These are phyloP conservation scores for Endomychus coccineus DNA, from an alignment of 2,888 invertebrate genomes.

Conservation along the genomic window DNA sequence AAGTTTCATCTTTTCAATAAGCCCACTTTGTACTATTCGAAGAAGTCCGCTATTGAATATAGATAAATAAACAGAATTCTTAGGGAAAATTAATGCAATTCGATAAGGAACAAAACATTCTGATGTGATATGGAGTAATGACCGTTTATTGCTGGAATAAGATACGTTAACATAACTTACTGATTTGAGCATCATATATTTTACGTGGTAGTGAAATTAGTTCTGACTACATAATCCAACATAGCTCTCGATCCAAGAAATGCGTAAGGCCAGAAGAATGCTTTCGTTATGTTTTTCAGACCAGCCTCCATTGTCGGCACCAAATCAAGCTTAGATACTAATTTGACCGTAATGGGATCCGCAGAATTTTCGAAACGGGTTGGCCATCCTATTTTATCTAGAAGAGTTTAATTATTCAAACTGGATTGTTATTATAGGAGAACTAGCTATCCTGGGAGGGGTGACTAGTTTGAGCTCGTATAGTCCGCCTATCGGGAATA, in stretches of 20 bases:
- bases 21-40: conserved; percentile 59
- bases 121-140: conserved; percentile 61
- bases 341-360: conserved; percentile 53
- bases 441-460: too few relatives aligned
- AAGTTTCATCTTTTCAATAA: conserved; percentile 56
- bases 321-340: conserved; percentile 60
- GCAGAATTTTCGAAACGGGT: conserved; percentile 64
- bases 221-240: conserved; percentile 63
- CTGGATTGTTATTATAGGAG: too few relatives aligned
- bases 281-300: conserved; percentile 63
- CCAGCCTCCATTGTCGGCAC: conserved; percentile 61
- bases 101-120: conserved; percentile 70
- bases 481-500: too few relatives aligned
- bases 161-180: background rate
- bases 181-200: conserved; percentile 15
- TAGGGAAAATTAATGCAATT: conserved; percentile 58
- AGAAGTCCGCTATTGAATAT: conserved; percentile 56
- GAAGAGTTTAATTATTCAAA: too few relatives aligned
- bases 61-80: conserved; percentile 56
- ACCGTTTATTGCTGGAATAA: conserved; percentile 48
- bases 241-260: conserved; percentile 67
- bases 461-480: too few relatives aligned
- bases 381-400: conserved; percentile 71
- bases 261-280: conserved; percentile 72
- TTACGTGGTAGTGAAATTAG: conserved; percentile 60